These are phyloP conservation scores for Drosophila antonietae DNA, from an alignment of 2,888 invertebrate genomes.

Conservation along the genomic window DNA sequence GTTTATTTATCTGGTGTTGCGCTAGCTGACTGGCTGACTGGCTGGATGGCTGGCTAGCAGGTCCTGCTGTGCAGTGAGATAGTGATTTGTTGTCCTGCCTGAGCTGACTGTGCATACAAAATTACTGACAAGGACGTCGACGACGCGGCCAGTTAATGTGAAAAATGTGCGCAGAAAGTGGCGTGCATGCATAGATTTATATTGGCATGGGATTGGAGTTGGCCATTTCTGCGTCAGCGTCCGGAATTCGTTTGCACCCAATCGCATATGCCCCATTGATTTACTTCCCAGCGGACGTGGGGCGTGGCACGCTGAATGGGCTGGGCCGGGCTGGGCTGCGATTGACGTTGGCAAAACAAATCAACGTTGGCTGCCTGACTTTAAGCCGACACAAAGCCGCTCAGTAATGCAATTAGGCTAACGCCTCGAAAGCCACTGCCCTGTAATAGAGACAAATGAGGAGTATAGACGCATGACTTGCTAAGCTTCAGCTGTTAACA, in stretches of 20 bases:
- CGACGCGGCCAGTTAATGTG: conserved; percentile 69
- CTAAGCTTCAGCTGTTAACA: neutral
- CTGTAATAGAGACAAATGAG: conserved; percentile 5
- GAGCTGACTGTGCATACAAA: conserved; percentile 72
- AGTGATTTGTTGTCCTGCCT: conserved; percentile 74
- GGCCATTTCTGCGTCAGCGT: conserved; percentile 9
- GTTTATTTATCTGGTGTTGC: conserved; percentile 56
- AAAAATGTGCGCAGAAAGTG: conserved; percentile 73
- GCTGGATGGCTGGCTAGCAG: conserved; percentile 26
- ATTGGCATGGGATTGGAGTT: conserved; percentile 20
- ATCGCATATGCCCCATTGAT: conserved; percentile 64
- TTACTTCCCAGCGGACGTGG: conserved; percentile 47
- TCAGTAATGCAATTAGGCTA: conserved; percentile 72
- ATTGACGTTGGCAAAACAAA: conserved; percentile 57
- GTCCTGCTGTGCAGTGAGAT: conserved; percentile 48
- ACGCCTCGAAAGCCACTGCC: conserved; percentile 35
- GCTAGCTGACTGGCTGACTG: conserved; percentile 20
- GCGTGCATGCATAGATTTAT: conserved; percentile 67
- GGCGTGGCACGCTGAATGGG: conserved; percentile 13
- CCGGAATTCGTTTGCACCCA: conserved; percentile 50
- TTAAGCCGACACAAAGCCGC: conserved; percentile 76
- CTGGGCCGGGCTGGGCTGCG: conserved; percentile 10
- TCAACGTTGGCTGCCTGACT: conserved; percentile 60
- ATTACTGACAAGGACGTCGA: conserved; percentile 66
- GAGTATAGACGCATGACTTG: neutral